These are phyloP conservation scores for Thamnaconus septentrionalis DNA, from an alignment of 2,113 vertebrate genomes.

Conservation along the genomic window DNA sequence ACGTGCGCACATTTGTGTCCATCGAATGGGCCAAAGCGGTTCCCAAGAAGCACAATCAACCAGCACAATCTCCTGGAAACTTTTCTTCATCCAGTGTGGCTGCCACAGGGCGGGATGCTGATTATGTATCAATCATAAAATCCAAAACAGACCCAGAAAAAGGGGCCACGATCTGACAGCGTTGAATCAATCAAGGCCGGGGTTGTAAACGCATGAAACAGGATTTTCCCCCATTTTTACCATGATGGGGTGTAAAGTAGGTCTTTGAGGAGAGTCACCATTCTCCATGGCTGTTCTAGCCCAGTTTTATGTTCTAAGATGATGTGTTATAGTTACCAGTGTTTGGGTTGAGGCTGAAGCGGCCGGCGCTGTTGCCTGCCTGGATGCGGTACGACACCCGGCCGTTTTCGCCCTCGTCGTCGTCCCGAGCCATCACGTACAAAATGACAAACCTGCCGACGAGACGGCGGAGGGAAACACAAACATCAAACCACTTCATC, in stretches of 20 bases:
- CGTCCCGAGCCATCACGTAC: conserved; percentile 87
- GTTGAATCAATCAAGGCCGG: too few relatives aligned
- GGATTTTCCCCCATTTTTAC: conserved; percentile 2
- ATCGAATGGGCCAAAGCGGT: conserved; percentile 53
- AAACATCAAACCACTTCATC: too few relatives aligned
- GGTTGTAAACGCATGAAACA: conserved; percentile 10
- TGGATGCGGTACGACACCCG: conserved; percentile 85
- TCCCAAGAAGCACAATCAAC: conserved; percentile 52
- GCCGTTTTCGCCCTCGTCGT: conserved; percentile 90
- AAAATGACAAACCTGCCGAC: conserved; percentile 77
- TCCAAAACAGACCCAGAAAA: conserved; percentile 1
- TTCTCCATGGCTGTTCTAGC: conserved; percentile 4
- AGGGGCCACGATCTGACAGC: too few relatives aligned
- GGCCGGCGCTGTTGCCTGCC: conserved; percentile 80
- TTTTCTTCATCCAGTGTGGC: conserved; percentile 29
- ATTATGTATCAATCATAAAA: conserved; percentile 48
- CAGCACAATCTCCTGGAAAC: conserved; percentile 41
- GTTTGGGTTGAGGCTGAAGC: conserved; percentile 86
- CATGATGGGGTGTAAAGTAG: conserved; percentile 41
- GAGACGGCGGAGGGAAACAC: not conserved
- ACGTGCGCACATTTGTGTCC: conserved; percentile 46
- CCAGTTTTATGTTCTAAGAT: conserved; percentile 19
- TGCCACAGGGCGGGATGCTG: conserved; percentile 22
- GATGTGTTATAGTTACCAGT: conserved; percentile 76
- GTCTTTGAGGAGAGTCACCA: conserved; percentile 19